A percentile compares a stretch with the other conserved stretches of the same genome.
Conservation (phyloP, 1,140 invertebrate species). For the Euwallacea similis region DNA sequence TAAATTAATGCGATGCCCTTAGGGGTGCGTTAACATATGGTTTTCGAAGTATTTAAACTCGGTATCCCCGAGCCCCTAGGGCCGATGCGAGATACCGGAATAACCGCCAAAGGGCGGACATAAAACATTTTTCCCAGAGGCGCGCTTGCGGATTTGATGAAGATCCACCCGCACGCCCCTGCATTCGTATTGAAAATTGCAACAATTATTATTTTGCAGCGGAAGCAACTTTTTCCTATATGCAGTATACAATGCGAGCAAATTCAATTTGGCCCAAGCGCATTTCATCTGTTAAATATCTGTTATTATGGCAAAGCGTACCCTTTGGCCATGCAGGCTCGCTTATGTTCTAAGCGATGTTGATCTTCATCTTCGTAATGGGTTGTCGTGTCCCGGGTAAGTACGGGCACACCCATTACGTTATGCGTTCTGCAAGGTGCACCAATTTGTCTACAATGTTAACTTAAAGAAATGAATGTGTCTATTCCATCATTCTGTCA, state of each 20-base stretch:
- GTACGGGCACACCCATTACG: too few species aligned
- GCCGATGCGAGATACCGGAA: conserved; percentile 12
- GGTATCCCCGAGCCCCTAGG: conserved; percentile 5
- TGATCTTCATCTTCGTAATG: conserved; percentile 7
- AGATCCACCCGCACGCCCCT: neutral
- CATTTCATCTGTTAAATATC: conserved; percentile 27
- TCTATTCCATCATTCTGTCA: too few species aligned
- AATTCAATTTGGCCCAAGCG: conserved; percentile 26
- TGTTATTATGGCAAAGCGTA: conserved; percentile 27
- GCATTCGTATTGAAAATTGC: neutral
- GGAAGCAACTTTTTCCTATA: conserved; percentile 21
- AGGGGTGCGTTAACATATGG: conserved; percentile 13
- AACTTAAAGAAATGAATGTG: too few species aligned
- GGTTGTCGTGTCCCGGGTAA: neutral
- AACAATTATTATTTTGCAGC: conserved; percentile 25
- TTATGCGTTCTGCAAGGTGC: too few species aligned
- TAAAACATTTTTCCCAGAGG: conserved; percentile 6
- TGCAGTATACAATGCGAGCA: conserved; percentile 13
- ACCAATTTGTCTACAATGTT: too few species aligned
- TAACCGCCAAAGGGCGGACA: neutral
- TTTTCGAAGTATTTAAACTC: conserved; percentile 22
- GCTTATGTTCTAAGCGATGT: conserved; percentile 13
- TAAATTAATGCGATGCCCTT: conserved; percentile 12
- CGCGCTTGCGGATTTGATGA: neutral
- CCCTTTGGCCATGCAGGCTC: neutral